Evolutionary conservation across 2,113 vertebrate species (phyloP).

Genomic region (Spea multiplicata): DNA sequence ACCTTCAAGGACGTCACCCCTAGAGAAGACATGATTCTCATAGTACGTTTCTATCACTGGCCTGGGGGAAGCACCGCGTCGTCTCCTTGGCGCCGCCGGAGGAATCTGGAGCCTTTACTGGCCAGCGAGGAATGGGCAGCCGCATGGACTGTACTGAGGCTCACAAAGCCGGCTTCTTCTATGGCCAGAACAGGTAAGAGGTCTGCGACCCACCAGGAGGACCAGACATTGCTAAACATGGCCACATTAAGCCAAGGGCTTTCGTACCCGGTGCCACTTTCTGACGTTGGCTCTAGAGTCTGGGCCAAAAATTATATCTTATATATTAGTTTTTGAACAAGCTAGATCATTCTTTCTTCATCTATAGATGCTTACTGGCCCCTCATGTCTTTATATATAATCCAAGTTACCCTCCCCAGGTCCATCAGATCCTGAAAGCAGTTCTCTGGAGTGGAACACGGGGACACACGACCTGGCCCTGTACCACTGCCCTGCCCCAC

Average conservation of each 20-base stretch:
- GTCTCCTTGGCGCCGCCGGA: constrained; percentile 44
- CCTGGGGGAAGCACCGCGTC: constrained; percentile 46
- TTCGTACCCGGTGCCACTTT: too few species aligned
- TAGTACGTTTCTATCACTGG: constrained; percentile 55
- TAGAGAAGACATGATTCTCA: constrained; percentile 52
- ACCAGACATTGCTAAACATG: too few species aligned
- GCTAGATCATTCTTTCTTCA: too few species aligned
- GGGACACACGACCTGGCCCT: constrained; percentile 48
- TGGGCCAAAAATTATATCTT: too few species aligned
- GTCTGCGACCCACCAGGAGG: too few species aligned
- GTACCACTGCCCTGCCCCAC: constrained; percentile 51
- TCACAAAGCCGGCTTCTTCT: constrained; percentile 23
- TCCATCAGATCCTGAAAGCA: not conserved
- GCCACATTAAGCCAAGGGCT: too few species aligned
- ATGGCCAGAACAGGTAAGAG: constrained; percentile 10
- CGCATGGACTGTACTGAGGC: constrained; percentile 48
- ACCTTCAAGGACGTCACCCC: constrained; percentile 39
- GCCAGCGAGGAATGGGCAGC: constrained; percentile 47
- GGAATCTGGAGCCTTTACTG: constrained; percentile 32
- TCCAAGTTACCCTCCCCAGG: not conserved
- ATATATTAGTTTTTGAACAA: too few species aligned
- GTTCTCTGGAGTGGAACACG: constrained; percentile 45
- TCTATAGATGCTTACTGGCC: too few species aligned
- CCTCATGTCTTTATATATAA: not conserved
- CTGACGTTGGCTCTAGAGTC: too few species aligned